A percentile compares a stretch with the other conserved stretches of the same genome.
phyloP scores from a whole-genome alignment of 2,888 invertebrate species.

The Allolobophora icterica region DNA sequence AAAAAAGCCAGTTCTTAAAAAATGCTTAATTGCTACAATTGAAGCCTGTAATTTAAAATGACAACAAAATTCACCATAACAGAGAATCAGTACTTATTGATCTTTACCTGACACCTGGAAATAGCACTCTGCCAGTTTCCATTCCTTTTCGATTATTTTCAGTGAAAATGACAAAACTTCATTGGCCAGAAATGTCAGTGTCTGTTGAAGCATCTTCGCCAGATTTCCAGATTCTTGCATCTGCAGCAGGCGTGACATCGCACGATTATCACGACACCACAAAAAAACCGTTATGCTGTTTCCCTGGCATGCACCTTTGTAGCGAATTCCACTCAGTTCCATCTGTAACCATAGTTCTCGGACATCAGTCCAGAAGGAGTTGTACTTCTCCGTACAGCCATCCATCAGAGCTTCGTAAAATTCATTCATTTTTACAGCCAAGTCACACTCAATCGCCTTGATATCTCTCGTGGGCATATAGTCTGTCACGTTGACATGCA shows the following conservation, averaged over 20 bases:
- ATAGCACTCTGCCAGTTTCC: not conserved
- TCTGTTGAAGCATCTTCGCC: not conserved
- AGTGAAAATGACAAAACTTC: not conserved
- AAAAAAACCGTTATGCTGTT: not conserved
- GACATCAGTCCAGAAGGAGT: not conserved
- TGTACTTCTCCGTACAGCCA: not conserved
- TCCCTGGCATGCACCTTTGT: slow-evolving; percentile 11
- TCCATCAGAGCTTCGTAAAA: not conserved
- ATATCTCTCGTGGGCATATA: not conserved
- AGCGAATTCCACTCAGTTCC: not conserved
- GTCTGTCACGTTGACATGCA: not conserved
- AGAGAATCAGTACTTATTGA: not conserved
- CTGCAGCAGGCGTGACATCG: not conserved
- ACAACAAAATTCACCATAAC: not conserved
- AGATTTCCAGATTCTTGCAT: not conserved
- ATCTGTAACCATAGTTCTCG: not conserved
- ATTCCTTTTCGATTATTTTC: not conserved
- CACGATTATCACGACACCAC: not conserved
- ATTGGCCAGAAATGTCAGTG: not conserved
- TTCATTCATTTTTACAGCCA: not conserved
- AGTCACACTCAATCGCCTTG: slow-evolving; percentile 8
- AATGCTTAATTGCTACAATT: not conserved
- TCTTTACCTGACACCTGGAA: slow-evolving; percentile 7
- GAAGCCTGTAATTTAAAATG: not conserved
- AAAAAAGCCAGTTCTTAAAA: not conserved